Conservation (phyloP, 2,797 vertebrate genomes). For the Nyctibius grandis region DNA sequence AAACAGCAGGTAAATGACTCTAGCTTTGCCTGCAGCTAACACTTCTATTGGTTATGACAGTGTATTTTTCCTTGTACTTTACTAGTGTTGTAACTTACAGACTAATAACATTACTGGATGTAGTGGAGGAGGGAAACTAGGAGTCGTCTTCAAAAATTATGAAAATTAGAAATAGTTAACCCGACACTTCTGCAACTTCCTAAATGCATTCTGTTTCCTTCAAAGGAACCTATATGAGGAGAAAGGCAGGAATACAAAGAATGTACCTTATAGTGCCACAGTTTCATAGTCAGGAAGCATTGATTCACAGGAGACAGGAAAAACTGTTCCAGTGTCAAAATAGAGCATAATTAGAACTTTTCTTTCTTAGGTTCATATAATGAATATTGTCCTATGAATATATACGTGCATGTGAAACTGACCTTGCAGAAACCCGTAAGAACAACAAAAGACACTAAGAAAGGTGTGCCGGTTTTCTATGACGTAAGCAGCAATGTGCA, state of each 20-base stretch:
- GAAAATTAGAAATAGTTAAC: neutral
- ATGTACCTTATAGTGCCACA: neutral
- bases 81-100: neutral
- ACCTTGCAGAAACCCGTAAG: neutral
- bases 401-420: neutral
- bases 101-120: neutral
- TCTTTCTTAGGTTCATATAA: neutral
- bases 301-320: neutral
- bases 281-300: neutral
- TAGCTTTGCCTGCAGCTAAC: neutral
- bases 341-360: neutral
- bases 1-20: neutral
- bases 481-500: accelerated
- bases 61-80: neutral
- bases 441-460: neutral
- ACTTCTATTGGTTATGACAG: neutral
- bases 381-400: neutral
- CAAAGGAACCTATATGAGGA: neutral
- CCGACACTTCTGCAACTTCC: neutral
- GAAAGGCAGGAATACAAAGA: neutral
- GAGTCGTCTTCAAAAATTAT: neutral
- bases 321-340: neutral
- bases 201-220: neutral
- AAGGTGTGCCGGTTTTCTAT: neutral
- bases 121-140: neutral